Evolutionary conservation across 2,113 vertebrate genomes (phyloP).

Genomic region (Psittacus erithacus): DNA sequence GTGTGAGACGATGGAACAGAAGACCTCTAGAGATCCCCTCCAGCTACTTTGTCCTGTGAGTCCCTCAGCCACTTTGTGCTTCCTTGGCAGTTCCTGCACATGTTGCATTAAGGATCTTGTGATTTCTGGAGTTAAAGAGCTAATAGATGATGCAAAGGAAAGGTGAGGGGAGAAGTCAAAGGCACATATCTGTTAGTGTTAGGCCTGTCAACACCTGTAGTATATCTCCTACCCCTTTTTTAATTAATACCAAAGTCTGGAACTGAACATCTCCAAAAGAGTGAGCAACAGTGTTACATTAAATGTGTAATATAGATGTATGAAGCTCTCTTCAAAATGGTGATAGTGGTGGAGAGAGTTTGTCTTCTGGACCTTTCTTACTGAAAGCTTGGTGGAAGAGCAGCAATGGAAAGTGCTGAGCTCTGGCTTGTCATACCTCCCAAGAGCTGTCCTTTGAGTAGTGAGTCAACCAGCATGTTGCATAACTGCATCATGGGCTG

Average conservation of each 20-base stretch:
- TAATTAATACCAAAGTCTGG: background rate
- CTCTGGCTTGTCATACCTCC: background rate
- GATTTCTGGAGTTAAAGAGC: background rate
- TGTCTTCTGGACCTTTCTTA: background rate
- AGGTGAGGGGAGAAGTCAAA: background rate
- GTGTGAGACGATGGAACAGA: background rate
- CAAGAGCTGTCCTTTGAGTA: background rate
- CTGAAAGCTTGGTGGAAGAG: background rate
- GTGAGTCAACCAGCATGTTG: background rate
- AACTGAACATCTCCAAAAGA: background rate
- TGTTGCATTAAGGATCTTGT: accelerated
- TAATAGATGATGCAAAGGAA: background rate
- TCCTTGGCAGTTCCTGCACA: background rate
- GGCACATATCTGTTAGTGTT: background rate
- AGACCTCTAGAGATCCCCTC: background rate
- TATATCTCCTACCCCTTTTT: background rate
- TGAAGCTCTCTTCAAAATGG: background rate
- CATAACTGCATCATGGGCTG: background rate
- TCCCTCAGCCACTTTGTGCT: background rate
- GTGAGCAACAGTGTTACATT: background rate
- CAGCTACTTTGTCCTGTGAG: background rate
- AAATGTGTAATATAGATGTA: background rate
- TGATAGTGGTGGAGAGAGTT: background rate
- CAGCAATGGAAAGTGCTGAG: background rate
- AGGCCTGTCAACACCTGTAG: background rate